phyloP scores from a whole-genome alignment of 1,140 invertebrate genomes.

The Meteorus sp. region DNA sequence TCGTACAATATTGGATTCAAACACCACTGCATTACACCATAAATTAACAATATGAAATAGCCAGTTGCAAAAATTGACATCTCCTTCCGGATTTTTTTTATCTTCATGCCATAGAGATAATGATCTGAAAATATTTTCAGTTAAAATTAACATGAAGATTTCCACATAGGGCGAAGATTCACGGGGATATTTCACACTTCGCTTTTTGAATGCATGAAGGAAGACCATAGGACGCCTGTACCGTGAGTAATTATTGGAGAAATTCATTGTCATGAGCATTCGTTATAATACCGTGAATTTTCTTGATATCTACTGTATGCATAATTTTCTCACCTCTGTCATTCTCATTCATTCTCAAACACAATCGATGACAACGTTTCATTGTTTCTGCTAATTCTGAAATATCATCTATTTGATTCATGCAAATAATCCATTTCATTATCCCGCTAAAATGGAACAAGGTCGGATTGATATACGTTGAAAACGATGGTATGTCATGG shows the following conservation, averaged over 20 bases:
- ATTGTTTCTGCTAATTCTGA: conserved; percentile 24
- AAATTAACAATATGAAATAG: conserved; percentile 26
- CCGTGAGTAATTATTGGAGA: background rate
- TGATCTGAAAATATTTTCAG: background rate
- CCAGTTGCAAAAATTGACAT: background rate
- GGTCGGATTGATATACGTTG: conserved; percentile 23
- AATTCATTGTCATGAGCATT: background rate
- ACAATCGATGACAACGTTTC: conserved; percentile 30
- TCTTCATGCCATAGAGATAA: too few relatives aligned
- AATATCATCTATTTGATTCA: conserved; percentile 19
- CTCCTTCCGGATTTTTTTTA: background rate
- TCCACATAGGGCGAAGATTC: background rate
- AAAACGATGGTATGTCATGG: conserved; percentile 24
- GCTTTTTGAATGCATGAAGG: background rate
- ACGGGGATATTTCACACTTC: background rate
- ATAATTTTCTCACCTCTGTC: conserved; percentile 23
- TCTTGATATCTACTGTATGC: background rate
- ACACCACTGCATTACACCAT: conserved; percentile 35
- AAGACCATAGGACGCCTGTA: too few relatives aligned
- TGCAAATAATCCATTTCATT: conserved; percentile 36
- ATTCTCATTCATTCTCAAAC: conserved; percentile 24
- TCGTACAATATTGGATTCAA: conserved; percentile 29
- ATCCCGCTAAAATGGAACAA: conserved; percentile 28
- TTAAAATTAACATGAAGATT: background rate
- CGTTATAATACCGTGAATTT: background rate